Conservation (phyloP, 2,797 vertebrate genomes). For the Furcifer pardalis region DNA sequence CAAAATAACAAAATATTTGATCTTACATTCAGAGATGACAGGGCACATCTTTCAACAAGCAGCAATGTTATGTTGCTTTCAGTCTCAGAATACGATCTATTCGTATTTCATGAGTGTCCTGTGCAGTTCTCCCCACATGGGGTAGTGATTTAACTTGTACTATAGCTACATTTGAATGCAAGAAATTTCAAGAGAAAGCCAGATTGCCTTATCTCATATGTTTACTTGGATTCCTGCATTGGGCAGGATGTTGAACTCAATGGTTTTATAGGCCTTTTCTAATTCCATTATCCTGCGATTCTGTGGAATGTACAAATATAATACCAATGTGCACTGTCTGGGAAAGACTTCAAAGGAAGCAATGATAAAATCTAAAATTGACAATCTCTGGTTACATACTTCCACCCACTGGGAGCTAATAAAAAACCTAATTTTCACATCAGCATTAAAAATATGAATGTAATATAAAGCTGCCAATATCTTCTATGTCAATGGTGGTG, state of each 20-base stretch:
- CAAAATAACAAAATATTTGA: slow-evolving; percentile 6
- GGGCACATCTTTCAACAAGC: not conserved
- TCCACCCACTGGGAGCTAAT: too few species aligned
- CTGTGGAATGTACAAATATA: too few species aligned
- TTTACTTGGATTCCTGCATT: too few species aligned
- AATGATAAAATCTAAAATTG: not conserved
- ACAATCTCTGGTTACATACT: not conserved
- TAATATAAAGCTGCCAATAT: not conserved
- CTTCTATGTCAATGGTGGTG: too few species aligned
- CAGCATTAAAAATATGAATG: not conserved
- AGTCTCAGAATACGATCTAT: not conserved
- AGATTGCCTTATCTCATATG: too few species aligned
- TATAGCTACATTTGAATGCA: not conserved
- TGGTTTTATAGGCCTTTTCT: too few species aligned
- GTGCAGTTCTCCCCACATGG: not conserved
- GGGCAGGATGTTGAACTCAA: too few species aligned
- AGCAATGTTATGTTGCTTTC: accelerated
- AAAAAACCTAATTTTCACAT: too few species aligned
- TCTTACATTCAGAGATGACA: not conserved
- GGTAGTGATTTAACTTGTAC: not conserved
- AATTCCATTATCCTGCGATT: too few species aligned
- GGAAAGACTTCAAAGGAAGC: not conserved
- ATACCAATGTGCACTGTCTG: not conserved
- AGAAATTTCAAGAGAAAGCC: not conserved
- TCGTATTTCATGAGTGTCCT: not conserved